phyloP scores from a whole-genome alignment of 2,113 vertebrate species.

The Leuciscus idus region DNA sequence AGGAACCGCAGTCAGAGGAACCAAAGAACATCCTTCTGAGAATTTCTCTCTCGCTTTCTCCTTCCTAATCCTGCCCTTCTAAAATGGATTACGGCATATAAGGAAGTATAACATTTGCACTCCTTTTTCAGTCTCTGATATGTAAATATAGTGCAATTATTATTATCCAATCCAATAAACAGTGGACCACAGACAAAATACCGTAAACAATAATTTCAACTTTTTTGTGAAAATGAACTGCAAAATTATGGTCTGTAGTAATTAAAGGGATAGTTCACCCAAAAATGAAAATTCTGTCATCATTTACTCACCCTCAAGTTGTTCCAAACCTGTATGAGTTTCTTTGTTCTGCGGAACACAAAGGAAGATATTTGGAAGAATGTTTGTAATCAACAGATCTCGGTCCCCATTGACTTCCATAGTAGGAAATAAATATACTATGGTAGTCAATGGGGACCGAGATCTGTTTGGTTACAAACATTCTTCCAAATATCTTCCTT shows the following conservation, averaged over 20 bases:
- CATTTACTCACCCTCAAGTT: no score
- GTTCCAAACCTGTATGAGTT: no score
- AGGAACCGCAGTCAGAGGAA: conserved; percentile 20
- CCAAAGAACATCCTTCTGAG: conserved; percentile 1
- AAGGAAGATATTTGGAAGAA: no score
- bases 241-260: background rate
- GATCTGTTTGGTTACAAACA: no score
- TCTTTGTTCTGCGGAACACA: no score
- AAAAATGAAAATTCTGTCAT: no score
- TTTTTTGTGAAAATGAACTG: background rate
- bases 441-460: no score
- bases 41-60: conserved; percentile 10
- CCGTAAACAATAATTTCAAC: background rate
- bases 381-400: no score
- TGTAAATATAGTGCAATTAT: background rate
- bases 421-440: no score
- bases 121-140: background rate
- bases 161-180: background rate
- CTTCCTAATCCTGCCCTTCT: background rate
- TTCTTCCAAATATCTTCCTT: no score
- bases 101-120: background rate
- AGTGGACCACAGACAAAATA: background rate
- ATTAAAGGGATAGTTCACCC: no score
- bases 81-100: background rate
- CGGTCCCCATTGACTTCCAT: no score